A percentile compares a stretch with the other conserved stretches of the same genome.
Evolutionary conservation across 2,113 vertebrate genomes (phyloP).

Genomic region (Melanerpes aurifrons): DNA sequence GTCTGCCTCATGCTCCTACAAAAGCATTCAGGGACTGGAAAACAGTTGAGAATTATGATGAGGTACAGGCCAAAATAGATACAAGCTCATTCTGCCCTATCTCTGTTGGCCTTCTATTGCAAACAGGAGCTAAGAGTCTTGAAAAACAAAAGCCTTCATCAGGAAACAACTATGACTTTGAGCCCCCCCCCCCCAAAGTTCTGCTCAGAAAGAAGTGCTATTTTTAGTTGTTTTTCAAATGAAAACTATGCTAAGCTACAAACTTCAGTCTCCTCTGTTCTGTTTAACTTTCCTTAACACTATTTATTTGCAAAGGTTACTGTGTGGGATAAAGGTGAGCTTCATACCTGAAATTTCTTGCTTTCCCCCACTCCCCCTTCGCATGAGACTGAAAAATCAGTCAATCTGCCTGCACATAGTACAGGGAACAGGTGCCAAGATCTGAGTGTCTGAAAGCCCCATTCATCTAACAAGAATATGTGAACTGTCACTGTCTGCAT

Average conservation of each 20-base stretch:
- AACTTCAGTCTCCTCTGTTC: background rate
- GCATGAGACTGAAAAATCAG: background rate
- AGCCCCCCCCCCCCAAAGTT: conserved; percentile 26
- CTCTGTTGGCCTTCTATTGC: background rate
- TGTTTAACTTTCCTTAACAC: background rate
- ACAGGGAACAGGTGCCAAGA: background rate
- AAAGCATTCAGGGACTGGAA: background rate
- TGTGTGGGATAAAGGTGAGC: background rate
- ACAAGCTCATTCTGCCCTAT: conserved; percentile 1
- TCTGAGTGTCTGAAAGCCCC: background rate
- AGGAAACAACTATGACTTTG: background rate
- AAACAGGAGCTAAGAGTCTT: conserved; percentile 10
- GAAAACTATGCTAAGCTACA: conserved; percentile 4
- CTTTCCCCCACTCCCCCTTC: accelerated
- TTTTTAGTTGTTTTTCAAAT: conserved; percentile 43
- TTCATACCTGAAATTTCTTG: background rate
- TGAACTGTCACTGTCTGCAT: background rate
- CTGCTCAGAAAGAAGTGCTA: conserved; percentile 26
- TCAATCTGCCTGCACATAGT: background rate
- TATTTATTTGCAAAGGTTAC: background rate
- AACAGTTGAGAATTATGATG: background rate
- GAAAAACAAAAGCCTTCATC: background rate
- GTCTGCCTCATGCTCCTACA: background rate
- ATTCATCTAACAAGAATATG: background rate
- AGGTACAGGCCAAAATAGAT: conserved; percentile 7